Evolutionary conservation across 2,888 invertebrate genomes (phyloP), one percentile per base, ranked within the genome.

Genomic region (Thyatira batis): DNA sequence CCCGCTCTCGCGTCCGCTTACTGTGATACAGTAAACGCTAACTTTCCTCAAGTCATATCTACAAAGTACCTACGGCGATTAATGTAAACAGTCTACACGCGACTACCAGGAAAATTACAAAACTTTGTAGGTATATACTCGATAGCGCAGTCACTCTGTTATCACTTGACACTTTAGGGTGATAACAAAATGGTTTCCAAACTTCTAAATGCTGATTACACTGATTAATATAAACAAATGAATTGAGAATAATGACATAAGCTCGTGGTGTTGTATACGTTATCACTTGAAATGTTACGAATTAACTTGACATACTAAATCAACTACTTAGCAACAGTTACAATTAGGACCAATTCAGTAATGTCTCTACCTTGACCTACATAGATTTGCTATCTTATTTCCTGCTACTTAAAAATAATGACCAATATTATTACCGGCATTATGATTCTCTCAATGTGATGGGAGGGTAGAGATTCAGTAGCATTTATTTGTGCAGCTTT

Each of bases 51-150:
- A 53, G 49, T 55, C 53, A 56, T 65, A 51, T 55, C 57, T 60
- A 58, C 50, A 45, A 57, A 61, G 57, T 60, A 65, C 23, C 23
- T 23, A 39, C 61, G 50, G 27, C 59, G 65, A 69, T 69, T 71
- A 62, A 62, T 67, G 67, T 68, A 65, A 65, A 63, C 65, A 67
- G 62, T 55, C 60, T 50, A 57, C 67, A 63, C 60, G 63, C 57
- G 60, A 67, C 60, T 57, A 51, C 50, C 57, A 44, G 51, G 51
- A 48, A 25, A 30, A 45, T 56, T 53, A 50, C 46, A 45, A 48
- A 46, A 48, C 28, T 17, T n/a, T 4, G 9, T n/a, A n/a, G n/a
- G n/a, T 20, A 48, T 27, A 27, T 13, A 48, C 27, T 48, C 28
- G 17, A 20, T 48, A 27, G 10, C 48, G 9, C 10, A 48, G 48